phyloP scores from a whole-genome alignment of 2,888 invertebrate genomes.

The Drosophila paranaensis region DNA sequence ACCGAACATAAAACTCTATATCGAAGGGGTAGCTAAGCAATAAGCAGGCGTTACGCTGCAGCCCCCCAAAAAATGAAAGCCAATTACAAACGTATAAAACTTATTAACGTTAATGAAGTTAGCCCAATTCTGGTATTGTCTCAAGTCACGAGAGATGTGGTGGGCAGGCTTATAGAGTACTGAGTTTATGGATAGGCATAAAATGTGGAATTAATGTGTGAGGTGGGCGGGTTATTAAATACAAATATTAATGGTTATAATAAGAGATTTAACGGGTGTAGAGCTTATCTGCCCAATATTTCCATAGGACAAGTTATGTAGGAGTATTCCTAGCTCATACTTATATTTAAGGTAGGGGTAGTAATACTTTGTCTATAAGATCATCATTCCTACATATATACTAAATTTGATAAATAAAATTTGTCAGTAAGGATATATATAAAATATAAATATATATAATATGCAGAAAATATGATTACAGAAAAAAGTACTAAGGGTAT shows the following conservation, averaged over 20 bases:
- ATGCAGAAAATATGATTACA: too few species aligned
- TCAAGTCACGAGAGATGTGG: constrained; percentile 2
- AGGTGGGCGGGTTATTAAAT: not conserved
- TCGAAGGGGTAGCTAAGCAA: constrained; percentile 20
- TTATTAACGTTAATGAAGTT: constrained; percentile 14
- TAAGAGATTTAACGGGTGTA: not conserved
- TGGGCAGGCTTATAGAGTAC: not conserved
- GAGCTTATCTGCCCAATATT: not conserved
- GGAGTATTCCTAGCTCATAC: not conserved
- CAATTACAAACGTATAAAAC: constrained; percentile 7
- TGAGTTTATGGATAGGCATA: not conserved
- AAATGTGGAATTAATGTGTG: not conserved
- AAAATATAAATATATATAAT: too few species aligned
- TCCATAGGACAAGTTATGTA: not conserved
- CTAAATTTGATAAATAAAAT: too few species aligned
- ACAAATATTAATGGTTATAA: not conserved
- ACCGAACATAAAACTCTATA: constrained; percentile 10
- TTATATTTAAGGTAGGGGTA: too few species aligned
- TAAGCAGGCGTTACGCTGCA: constrained; percentile 1
- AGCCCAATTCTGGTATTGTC: not conserved
- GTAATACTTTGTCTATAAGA: not conserved
- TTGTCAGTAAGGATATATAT: too few species aligned
- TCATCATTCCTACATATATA: not conserved
- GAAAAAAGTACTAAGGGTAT: too few species aligned
- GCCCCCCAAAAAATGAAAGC: not conserved